Conservation (phyloP, 2,797 vertebrate genomes). For the Sebastes itinus region DNA sequence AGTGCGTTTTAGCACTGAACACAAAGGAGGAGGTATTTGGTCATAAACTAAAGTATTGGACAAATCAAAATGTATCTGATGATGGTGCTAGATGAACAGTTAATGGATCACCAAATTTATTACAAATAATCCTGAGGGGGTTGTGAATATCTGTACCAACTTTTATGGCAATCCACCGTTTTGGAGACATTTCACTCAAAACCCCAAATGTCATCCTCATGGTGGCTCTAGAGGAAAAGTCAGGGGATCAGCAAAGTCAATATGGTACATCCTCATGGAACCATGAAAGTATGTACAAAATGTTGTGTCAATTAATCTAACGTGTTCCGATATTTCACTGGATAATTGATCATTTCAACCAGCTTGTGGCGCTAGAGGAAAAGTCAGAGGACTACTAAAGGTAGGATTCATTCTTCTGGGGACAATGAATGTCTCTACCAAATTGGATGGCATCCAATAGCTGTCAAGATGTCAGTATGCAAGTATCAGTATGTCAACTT, state of each 20-base stretch:
- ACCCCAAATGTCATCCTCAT: background rate
- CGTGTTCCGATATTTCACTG: background rate
- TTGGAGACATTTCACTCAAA: background rate
- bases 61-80: background rate
- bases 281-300: background rate
- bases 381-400: background rate
- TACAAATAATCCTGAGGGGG: too few species aligned
- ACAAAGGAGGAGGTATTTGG: background rate
- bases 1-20: too few species aligned
- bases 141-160: background rate
- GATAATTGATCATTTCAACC: background rate
- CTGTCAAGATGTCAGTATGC: background rate
- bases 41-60: background rate
- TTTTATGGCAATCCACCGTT: background rate
- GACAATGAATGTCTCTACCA: background rate
- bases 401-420: background rate
- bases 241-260: background rate
- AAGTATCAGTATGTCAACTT: too few species aligned
- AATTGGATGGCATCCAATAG: background rate
- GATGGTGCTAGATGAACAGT: background rate
- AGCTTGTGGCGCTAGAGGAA: background rate
- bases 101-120: background rate
- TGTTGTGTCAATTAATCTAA: background rate
- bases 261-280: background rate
- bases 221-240: background rate